Evolutionary conservation across 2,888 invertebrate species (phyloP).

Genomic region (Hemicrepidius hirtus): DNA sequence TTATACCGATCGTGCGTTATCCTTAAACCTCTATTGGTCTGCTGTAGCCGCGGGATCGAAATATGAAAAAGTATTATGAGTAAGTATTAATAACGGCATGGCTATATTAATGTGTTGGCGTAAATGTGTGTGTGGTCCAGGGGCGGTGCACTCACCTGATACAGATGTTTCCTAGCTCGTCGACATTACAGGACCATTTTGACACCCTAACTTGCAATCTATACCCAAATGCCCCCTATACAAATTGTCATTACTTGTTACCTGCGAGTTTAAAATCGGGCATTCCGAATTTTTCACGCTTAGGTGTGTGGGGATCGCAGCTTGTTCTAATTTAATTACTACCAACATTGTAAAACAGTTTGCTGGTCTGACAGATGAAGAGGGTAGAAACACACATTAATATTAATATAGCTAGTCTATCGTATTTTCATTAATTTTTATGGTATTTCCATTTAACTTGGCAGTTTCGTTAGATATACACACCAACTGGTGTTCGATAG

Average conservation of each 20-base stretch:
- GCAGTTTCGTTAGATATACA: conserved; percentile 35
- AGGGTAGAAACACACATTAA: conserved; percentile 55
- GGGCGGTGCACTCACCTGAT: conserved; percentile 67
- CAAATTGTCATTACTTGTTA: conserved; percentile 53
- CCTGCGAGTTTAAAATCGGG: conserved; percentile 48
- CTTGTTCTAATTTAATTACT: conserved; percentile 66
- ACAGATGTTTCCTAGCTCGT: conserved; percentile 63
- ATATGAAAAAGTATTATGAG: conserved; percentile 69
- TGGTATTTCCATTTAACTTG: conserved; percentile 46
- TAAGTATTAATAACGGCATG: conserved; percentile 71
- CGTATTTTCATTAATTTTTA: conserved; percentile 52
- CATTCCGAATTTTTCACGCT: conserved; percentile 67
- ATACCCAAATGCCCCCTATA: conserved; percentile 53
- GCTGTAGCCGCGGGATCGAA: conserved; percentile 65
- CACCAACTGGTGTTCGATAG: conserved; percentile 50
- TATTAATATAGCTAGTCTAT: conserved; percentile 46
- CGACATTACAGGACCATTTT: conserved; percentile 57
- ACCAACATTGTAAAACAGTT: conserved; percentile 60
- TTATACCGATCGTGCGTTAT: conserved; percentile 36
- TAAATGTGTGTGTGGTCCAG: conserved; percentile 70
- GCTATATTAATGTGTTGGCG: conserved; percentile 71
- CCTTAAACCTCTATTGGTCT: conserved; percentile 50
- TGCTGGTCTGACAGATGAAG: conserved; percentile 55
- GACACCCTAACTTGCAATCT: conserved; percentile 62
- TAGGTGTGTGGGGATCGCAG: conserved; percentile 67